Base-by-base conservation (phyloP, 2,888 invertebrate genomes). In the Amphiduros pacificus region DNA sequence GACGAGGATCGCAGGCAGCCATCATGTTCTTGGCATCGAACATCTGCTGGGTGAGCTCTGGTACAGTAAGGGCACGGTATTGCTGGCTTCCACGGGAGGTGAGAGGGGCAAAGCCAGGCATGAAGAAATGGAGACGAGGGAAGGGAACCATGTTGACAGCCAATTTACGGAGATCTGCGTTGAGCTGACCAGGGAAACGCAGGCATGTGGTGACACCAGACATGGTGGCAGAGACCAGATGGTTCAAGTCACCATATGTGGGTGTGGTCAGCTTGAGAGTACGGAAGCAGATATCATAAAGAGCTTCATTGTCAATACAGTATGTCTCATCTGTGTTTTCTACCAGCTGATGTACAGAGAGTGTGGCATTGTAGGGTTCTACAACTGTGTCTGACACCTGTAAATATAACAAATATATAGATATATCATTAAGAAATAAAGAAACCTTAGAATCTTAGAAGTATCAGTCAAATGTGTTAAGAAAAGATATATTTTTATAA, bases 341-440 rank as follows among this genome's bases (percentile, higher is more conserved):
- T 22, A 93, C 91, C 72, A 93, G 64, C 66, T 77, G 76, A 62
- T 77, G 76, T 31, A 77, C 75, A 11, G 92, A 92, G 55, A 93
- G 86, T 14, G 92, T 92, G 65, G 92, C 92, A 79, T 93, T 93
- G 87, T 92, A 92, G 3, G 54, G 54, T 26, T 54, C 54, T 22
- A 54, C 54, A 22, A 54, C 54, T 11, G 54, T 54, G 54, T 52
- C 44, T 27, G 22, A 50, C 44, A 44, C 44, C 44, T 44, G 44
- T 4, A 44, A 44, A 44, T 4, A 9, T 11, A 36, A n/a, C n/a
- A n/a, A n/a, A n/a, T n/a, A n/a, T n/a, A n/a, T n/a, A n/a, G n/a
- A n/a, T n/a, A n/a, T n/a, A n/a, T n/a, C n/a, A n/a, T n/a, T n/a
- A n/a, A n/a, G n/a, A n/a, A n/a, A n/a, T n/a, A n/a, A n/a, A n/a